Conservation (phyloP, 2,113 vertebrate genomes). For the Astatotilapia flaviijosephi region DNA sequence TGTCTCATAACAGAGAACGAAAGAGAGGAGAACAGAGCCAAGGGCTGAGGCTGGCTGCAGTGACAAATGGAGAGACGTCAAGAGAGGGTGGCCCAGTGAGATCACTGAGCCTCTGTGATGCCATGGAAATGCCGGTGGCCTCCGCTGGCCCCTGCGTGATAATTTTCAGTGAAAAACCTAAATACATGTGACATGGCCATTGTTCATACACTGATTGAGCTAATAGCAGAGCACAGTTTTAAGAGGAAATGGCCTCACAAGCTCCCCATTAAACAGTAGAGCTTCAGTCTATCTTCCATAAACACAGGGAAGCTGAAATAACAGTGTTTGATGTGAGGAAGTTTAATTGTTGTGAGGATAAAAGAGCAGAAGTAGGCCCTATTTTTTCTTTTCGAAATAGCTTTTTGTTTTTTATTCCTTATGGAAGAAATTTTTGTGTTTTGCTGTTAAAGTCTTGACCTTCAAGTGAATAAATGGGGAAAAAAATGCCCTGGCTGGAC, state of each 20-base stretch:
- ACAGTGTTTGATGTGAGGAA: conserved; percentile 66
- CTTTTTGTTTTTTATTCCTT: not conserved
- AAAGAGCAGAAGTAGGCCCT: not conserved
- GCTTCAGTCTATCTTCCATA: conserved; percentile 1
- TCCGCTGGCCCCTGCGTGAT: not conserved
- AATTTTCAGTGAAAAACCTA: not conserved
- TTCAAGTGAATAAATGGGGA: conserved; percentile 24
- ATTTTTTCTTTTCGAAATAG: not conserved
- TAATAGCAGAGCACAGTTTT: conserved; percentile 1
- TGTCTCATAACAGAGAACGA: not conserved
- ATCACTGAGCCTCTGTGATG: conserved; percentile 37
- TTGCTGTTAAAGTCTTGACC: conserved; percentile 32
- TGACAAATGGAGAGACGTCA: conserved; percentile 29
- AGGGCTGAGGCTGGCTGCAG: not conserved
- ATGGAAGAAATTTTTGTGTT: not conserved
- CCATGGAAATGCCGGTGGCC: conserved; percentile 44
- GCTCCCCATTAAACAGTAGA: not conserved
- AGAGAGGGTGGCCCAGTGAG: conserved; percentile 41
- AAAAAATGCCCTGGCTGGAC: not conserved
- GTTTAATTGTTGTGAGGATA: conserved; percentile 52
- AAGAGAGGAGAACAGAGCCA: not conserved
- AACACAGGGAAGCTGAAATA: conserved; percentile 65
- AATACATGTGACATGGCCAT: not conserved
- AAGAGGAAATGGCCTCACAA: conserved; percentile 22
- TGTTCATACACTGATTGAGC: conserved; percentile 7